Evolutionary conservation across 2,113 vertebrate species (phyloP), one percentile per base, ranked within the genome.

Genomic region (Nansenia antarctica): DNA sequence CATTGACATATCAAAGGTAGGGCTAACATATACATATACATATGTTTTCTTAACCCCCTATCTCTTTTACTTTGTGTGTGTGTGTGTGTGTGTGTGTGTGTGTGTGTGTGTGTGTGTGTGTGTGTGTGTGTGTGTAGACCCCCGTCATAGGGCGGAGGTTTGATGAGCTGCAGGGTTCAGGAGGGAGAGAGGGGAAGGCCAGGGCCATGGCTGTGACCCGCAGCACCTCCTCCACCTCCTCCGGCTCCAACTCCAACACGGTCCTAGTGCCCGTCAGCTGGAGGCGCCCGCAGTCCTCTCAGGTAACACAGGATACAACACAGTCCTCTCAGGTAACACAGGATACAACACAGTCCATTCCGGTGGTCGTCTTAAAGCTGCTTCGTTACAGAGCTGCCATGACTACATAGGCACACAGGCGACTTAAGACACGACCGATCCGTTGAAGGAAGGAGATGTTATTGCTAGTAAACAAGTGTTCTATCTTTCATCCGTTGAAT

Each of bases 211-310:
- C 97, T 0, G 96, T 99, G 55, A 98, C 97, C 22, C 92, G 98
- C 30, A 99, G 98, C 69, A 94, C 95, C 0, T 99, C 98, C 14
- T 99, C 98, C 70, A 98, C 97, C 12, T 99, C 97, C 0, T 99
- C 98, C 0, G 95, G 96, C 32, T 99, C 98, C 61, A 98, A 97
- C 84, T 99, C 98, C 73, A 98, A 98, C 83, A 98, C 95, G 35
- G 96, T 98, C 72, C 93, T 99, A 67, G 97, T 99, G 74, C 98
- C 96, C 24, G 96, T 99, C 73, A 98, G 97, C 92, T 99, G 98
- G 98, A 99, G 96, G 79, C 92, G 96, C 59, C 98, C 98, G 1
- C 98, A 98, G 61, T 96, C 92, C 24, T 99, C 97, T 74, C 98
- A 99, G 95, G 98, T 99, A 88, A 62, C 11, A 37, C 22, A 58